These are phyloP conservation scores for Rhopilema esculentum DNA, from an alignment of 30 jellyfish, hydroid and myxozoan species.

Conservation along the genomic window DNA sequence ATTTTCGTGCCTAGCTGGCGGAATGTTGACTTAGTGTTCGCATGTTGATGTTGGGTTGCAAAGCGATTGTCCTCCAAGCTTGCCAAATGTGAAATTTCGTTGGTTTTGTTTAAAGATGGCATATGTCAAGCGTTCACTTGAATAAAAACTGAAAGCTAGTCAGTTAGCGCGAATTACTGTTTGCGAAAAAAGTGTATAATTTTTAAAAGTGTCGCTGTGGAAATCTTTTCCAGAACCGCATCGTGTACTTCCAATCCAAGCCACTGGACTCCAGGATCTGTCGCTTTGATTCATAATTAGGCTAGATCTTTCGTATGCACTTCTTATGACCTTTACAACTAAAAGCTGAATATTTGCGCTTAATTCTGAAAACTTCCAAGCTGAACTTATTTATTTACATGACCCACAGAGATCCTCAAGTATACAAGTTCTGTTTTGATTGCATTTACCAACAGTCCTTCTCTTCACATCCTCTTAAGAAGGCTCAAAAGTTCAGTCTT, in stretches of 20 bases:
- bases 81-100: slow-evolving; percentile 1
- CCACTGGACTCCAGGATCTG: background rate
- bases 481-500: background rate
- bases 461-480: background rate
- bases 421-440: background rate
- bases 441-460: background rate
- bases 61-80: slow-evolving; percentile 9
- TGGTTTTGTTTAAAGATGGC: background rate
- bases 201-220: background rate
- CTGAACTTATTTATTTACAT: no score
- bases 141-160: background rate
- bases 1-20: background rate
- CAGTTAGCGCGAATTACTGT: background rate
- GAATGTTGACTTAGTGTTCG: slow-evolving; percentile 32
- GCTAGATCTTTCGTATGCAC: no score
- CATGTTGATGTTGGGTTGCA: slow-evolving; percentile 1
- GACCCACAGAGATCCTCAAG: no score
- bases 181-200: background rate
- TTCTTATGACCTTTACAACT: no score
- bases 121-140: background rate
- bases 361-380: background rate
- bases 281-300: no score
- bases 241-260: background rate
- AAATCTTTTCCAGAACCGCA: background rate
- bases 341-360: background rate